Base-by-base conservation (phyloP, 2,797 vertebrate genomes). In the Heliangelus exortis region DNA sequence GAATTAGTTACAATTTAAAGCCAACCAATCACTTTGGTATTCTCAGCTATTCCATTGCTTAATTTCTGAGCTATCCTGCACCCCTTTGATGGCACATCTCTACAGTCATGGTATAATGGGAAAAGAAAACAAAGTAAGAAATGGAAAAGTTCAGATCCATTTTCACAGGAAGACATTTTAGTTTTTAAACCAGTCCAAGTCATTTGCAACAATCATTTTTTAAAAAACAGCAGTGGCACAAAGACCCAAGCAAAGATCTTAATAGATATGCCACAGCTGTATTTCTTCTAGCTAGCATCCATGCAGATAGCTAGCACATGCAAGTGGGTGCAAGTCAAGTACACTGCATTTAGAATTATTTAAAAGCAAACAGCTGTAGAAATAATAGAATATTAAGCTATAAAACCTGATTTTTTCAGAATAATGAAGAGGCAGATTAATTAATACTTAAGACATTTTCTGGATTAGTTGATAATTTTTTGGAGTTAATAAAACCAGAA, bases 181-280 rank as follows among this genome's bases (percentile, higher is more conserved):
- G 26, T 58, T 93, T 89, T 93, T 69, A 73, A 81, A 6, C 8
- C 3, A 21, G 88, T 86, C 73, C 43, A 62, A 84, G 31, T 51
- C 43, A 75, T 45, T 81, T 14, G 2, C 9, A 58, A 34, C 7
- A n/a, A 61, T 25, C 4, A n/a, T 75, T 79, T 8, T 5, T 5
- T 17, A 39, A 39, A 48, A 39, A 61, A 5, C 17, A 67, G 14
- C 31, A 87, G 25, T 54, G 2, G 7, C 6, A 41, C 45, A 41
- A 31, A 50, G 8, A 18, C 25, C 47, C 10, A 54, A 18, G 29
- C 29, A 89, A 81, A 78, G n/a, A 36, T 31, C 50, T 61, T 34
- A 58, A 53, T 4, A 15, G 26, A 39, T 6, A 71, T 12, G 9
- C 45, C 65, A 47, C 47, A 71, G 45, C 21, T 83, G 19, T 36